Conservation (phyloP, 2,113 vertebrate genomes). For the Hemiscyllium ocellatum region DNA sequence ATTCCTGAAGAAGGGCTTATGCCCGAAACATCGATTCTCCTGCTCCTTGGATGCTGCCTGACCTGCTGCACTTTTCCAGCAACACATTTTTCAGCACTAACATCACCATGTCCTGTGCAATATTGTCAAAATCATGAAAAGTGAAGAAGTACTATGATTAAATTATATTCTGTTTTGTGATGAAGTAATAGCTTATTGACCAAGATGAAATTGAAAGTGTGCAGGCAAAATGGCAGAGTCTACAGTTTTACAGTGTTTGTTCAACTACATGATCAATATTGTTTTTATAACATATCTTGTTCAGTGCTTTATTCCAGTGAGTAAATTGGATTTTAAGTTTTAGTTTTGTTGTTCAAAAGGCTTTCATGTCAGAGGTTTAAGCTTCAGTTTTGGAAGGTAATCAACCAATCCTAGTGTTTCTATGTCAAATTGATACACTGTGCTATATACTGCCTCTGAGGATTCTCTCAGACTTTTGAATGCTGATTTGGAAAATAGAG, state of each 20-base stretch:
- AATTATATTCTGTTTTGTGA: not conserved
- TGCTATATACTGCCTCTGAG: not conserved
- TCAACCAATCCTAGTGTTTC: not conserved
- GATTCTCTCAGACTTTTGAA: not conserved
- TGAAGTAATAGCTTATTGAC: slow-evolving; percentile 8
- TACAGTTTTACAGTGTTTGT: not conserved
- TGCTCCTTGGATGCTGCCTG: too few relatives aligned
- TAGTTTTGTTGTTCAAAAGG: not conserved
- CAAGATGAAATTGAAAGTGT: not conserved
- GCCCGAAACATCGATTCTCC: too few relatives aligned
- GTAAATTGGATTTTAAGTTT: not conserved
- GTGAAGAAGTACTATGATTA: not conserved
- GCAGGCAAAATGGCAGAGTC: not conserved
- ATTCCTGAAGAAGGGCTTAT: too few relatives aligned
- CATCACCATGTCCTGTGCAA: too few relatives aligned
- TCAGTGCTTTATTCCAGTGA: not conserved
- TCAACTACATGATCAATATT: not conserved
- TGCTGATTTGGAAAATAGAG: not conserved
- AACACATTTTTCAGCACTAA: not conserved
- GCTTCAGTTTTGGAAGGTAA: not conserved
- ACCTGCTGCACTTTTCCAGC: too few relatives aligned
- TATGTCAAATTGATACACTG: not conserved
- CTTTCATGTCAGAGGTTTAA: not conserved
- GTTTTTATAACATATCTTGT: not conserved
- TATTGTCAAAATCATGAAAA: not conserved